phyloP scores from a whole-genome alignment of 35 echinoderm and acorn worm species.

The Patiria miniata region DNA sequence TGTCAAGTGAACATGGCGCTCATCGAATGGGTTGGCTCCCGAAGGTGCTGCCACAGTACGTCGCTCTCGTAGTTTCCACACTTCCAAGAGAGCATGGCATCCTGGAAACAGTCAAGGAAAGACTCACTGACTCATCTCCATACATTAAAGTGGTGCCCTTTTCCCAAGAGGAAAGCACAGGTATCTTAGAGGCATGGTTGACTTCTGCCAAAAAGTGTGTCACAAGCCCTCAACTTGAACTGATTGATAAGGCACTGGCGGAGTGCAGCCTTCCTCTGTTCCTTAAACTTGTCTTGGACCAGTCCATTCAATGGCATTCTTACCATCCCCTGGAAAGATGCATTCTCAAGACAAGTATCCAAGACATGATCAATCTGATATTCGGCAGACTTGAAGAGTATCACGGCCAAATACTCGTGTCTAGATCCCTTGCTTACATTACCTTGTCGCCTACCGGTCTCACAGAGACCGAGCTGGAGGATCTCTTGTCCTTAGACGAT shows the following conservation, averaged over 20 bases:
- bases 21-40: constrained; percentile 82
- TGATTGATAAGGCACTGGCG: constrained; percentile 36
- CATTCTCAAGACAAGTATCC: constrained; percentile 36
- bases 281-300: constrained; percentile 77
- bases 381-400: constrained; percentile 72
- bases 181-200: constrained; percentile 65
- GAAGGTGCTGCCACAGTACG: constrained; percentile 42
- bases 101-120: constrained; percentile 50
- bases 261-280: constrained; percentile 80
- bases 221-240: constrained; percentile 43
- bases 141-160: constrained; percentile 65
- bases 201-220: constrained; percentile 29
- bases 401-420: constrained; percentile 67
- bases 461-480: constrained; percentile 69
- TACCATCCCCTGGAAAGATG: constrained; percentile 46
- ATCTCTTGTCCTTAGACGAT: constrained; percentile 82
- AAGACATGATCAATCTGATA: constrained; percentile 51
- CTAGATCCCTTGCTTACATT: constrained; percentile 69
- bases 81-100: constrained; percentile 65
- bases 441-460: constrained; percentile 61
- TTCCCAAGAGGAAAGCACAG: constrained; percentile 36
- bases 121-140: constrained; percentile 27
- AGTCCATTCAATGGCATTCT: constrained; percentile 74
- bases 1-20: constrained; percentile 61
- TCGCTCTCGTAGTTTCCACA: constrained; percentile 68